phyloP scores from a whole-genome alignment of 2,797 vertebrate genomes.

The Labroides dimidiatus region DNA sequence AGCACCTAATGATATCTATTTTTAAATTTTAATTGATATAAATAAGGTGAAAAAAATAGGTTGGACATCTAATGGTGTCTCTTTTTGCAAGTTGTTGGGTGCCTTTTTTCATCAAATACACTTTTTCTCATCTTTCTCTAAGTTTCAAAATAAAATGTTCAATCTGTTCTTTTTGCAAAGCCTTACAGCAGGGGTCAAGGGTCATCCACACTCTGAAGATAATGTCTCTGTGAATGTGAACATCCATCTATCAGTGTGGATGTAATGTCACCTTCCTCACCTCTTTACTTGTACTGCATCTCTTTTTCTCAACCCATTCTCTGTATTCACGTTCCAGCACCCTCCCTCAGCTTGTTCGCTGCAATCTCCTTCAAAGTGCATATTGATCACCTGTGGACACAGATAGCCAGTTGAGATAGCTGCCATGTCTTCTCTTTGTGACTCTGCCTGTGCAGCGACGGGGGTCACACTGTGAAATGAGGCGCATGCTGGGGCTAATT shows the following conservation, averaged over 20 bases:
- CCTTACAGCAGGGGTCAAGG: conserved; percentile 43
- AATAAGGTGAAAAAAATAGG: too few relatives aligned
- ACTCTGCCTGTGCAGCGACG: conserved; percentile 44
- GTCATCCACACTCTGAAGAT: conserved; percentile 52
- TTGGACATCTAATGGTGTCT: too few relatives aligned
- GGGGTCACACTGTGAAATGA: conserved; percentile 71
- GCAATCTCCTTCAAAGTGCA: conserved; percentile 50
- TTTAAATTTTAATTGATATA: too few relatives aligned
- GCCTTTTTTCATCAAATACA: not conserved
- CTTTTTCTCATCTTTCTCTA: conserved; percentile 15
- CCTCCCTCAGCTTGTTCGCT: not conserved
- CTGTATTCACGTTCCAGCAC: conserved; percentile 27
- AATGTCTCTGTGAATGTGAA: conserved; percentile 50
- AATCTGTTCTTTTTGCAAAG: conserved; percentile 27
- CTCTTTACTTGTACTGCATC: conserved; percentile 39
- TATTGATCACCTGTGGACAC: conserved; percentile 57
- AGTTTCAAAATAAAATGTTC: conserved; percentile 37
- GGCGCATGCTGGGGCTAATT: conserved; percentile 73
- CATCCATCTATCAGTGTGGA: conserved; percentile 58
- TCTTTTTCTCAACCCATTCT: conserved; percentile 1
- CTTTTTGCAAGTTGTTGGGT: too few relatives aligned
- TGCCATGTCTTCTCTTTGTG: conserved; percentile 28
- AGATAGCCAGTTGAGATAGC: conserved; percentile 43
- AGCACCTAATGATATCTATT: too few relatives aligned
- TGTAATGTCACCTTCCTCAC: conserved; percentile 52